Base-by-base conservation (phyloP, 2,113 vertebrate species). In the Myrmophylax atrothorax region DNA sequence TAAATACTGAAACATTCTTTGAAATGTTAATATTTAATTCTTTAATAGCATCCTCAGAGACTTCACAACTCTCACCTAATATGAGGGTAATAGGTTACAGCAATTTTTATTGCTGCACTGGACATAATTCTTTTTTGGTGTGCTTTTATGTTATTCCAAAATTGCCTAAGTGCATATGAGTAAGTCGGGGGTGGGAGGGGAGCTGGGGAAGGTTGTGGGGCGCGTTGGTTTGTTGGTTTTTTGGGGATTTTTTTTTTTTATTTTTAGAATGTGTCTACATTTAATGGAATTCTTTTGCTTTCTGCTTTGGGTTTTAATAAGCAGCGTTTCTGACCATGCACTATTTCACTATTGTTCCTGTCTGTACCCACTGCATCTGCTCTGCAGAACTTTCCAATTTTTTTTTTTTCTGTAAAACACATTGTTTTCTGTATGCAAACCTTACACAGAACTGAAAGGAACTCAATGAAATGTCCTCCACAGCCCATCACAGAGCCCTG, bases 81-180 rank as follows among this genome's bases (percentile, higher is more conserved):
- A 90, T 92, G 88, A 91, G 64, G 64, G 63, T 70, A 93, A 91
- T 70, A 93, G 92, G 82, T 92, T 93, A 94, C 73, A 84, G 60
- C 58, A 90, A 89, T 69, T 96, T 92, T 88, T 82, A 87, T 75
- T 84, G 73, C 58, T 75, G 64, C 79, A 81, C 25, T 94, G 93
- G 93, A 94, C 79, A 18, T 53, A 90, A 75, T 78, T 88, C 22
- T 52, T 81, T 67, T 84, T 83, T 38, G 42, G 26, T 49, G n/a
- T 33, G 40, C 68, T 96, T 90, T 96, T 64, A 94, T 69, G 55
- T 67, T 47, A 84, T 49, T 88, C 93, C 94, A 93, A 84, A 93
- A 84, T 63, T 84, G 90, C 80, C 80, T 40, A 28, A 96, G 37
- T 56, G 31, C 47, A 60, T 72, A 86, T 37, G 85, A 94, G 18